Evolutionary conservation across 1,140 invertebrate genomes (phyloP), one percentile per base, ranked within the genome.

Genomic region (Acyrthosiphon pisum): DNA sequence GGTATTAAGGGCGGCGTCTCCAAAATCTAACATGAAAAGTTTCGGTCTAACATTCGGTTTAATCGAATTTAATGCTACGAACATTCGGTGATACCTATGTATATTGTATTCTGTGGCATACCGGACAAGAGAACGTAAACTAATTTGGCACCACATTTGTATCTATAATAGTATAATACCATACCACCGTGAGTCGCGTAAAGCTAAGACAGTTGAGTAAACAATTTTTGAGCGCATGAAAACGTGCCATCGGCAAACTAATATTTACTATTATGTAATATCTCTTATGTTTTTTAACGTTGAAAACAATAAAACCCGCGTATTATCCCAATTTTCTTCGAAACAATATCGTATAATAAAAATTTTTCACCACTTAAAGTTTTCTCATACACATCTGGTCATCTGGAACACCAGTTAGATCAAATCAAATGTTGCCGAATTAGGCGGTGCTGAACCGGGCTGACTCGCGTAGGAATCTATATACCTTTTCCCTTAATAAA

Each of bases 1-100:
- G 37, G 14, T 6, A 37, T 35, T 81, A 6, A 76, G 9, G 68
- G n/a, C 14, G 68, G 30, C 2, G 1, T 76, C 18, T 76, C 23
- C 68, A 76, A 76, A 76, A 76, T 76, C 68, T 76, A 76, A 76
- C n/a, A 76, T 35, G 68, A 76, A 76, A 76, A 76, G 68, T 76
- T 76, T 76, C 35, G 11, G 68, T 18, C 6, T 76, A 81, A 35
- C n/a, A 81, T 35, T 81, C 35, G n/a, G 20, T 7, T 81, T 35
- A 81, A 37, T 81, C 6, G 18, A 81, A 81, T 20, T 81, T 81
- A 81, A 81, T 35, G 76, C 35, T 35, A 35, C 68, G 37, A 37
- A 37, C n/a, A 81, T 81, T 35, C n/a, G 14, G 30, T 22, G 14
- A 53, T 53, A 53, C 50, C 50, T 53, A 81, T n/a, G 14, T 46